Evolutionary conservation across 2,888 invertebrate genomes (phyloP), one percentile per base, ranked within the genome.

Genomic region (Scrobipalpa atriplicella): DNA sequence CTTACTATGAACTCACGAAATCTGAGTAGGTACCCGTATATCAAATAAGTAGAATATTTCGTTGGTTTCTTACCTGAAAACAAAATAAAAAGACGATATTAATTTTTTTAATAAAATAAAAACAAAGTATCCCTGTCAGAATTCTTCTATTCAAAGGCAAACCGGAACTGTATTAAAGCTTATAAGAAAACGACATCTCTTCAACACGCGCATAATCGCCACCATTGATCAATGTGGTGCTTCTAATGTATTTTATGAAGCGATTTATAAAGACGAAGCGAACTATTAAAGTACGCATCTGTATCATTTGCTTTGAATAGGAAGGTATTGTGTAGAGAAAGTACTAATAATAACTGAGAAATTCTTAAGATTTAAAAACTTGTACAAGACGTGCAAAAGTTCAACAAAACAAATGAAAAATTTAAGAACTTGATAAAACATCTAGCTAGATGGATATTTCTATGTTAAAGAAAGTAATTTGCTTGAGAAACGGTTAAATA

Each of bases 261-360:
- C n/a, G n/a, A 47, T 47, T 47, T 47, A 16, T 47, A n/a, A 47
- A 47, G n/a, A 47, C 16, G 47, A 47, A 47, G 47, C n/a, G 47
- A 47, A 3, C 47, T 16, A 47, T n/a, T 47, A 47, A 43, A n/a
- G 16, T 1, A 43, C 43, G 2, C n/a, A 16, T 16, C 47, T 47
- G 47, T n/a, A 47, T 47, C 47, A 47, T 47, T 47, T 47, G 47
- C 47, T 47, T 47, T 47, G 47, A 47, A 29, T 16, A 47, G 16
- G n/a, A n/a, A n/a, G 16, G 7, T 5, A 47, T n/a, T 47, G 47
- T 47, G 47, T 47, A 5, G 47, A 47, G 47, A 47, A 47, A 47
- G 47, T 47, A n/a, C n/a, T 5, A 47, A 47, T 16, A 47, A 7
- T 47, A 47, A n/a, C n/a, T 5, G 47, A n/a, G n/a, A n/a, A 16